Conservation (phyloP, 2,888 invertebrate species). For the Diaprepes abbreviatus region DNA sequence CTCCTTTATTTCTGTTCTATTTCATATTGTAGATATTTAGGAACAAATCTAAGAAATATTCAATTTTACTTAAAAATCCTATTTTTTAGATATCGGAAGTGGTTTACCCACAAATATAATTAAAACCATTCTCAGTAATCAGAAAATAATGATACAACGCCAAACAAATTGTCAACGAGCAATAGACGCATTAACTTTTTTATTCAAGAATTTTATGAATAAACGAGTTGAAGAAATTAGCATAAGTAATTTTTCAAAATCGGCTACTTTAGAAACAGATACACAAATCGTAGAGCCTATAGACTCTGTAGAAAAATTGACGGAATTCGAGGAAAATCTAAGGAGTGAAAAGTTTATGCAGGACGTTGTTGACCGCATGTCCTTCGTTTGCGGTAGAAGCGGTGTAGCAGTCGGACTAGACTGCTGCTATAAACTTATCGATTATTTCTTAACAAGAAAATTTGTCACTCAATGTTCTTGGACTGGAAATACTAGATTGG, state of each 20-base stretch:
- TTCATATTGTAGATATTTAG: too few relatives aligned
- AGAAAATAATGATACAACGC: constrained; percentile 26
- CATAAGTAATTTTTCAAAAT: neutral
- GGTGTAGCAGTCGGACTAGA: constrained; percentile 31
- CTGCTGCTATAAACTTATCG: constrained; percentile 45
- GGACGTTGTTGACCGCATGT: constrained; percentile 29
- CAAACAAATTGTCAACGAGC: constrained; percentile 15
- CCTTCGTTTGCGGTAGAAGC: constrained; percentile 39
- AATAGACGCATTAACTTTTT: constrained; percentile 17
- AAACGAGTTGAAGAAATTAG: neutral
- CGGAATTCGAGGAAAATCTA: constrained; percentile 30
- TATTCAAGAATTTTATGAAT: neutral
- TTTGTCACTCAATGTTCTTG: constrained; percentile 42
- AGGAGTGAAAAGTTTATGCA: constrained; percentile 20
- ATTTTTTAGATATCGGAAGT: neutral
- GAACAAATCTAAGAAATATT: too few relatives aligned
- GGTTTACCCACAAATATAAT: neutral
- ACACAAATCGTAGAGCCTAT: constrained; percentile 22
- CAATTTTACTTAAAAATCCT: too few relatives aligned
- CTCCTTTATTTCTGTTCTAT: too few relatives aligned
- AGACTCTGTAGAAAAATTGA: constrained; percentile 23
- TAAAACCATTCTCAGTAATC: constrained; percentile 10
- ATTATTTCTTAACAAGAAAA: constrained; percentile 38
- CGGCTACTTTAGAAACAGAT: neutral
- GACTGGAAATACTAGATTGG: constrained; percentile 36